Conservation (phyloP, 2,113 vertebrate genomes). For the Ariopsis seemanni region DNA sequence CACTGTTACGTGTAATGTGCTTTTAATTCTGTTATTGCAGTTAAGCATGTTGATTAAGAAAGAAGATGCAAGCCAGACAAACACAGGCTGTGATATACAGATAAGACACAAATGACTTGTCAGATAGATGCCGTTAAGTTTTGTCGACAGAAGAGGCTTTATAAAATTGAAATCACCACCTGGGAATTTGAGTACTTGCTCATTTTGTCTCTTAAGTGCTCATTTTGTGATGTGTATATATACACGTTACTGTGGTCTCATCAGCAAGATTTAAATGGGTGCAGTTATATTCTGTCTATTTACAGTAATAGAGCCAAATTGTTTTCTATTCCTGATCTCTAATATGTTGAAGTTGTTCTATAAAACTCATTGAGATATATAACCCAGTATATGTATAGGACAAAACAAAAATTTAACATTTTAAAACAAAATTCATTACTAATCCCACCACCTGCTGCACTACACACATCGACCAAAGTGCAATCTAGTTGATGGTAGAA, state of each 20-base stretch:
- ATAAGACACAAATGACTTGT: neutral
- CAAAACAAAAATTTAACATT: too few species aligned
- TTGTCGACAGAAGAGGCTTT: neutral
- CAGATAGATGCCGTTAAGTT: neutral
- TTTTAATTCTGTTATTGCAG: neutral
- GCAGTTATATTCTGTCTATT: neutral
- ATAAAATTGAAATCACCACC: neutral
- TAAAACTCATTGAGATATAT: neutral
- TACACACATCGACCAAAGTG: too few species aligned
- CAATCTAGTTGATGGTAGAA: too few species aligned
- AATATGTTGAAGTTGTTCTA: neutral
- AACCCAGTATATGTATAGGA: too few species aligned
- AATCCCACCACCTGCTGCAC: too few species aligned
- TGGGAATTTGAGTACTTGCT: neutral
- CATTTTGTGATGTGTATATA: neutral
- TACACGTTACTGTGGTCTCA: neutral
- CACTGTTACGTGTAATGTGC: slow-evolving; percentile 12
- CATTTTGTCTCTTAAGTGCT: neutral
- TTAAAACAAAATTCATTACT: too few species aligned
- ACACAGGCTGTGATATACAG: neutral
- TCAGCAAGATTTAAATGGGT: neutral
- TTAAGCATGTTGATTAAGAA: neutral
- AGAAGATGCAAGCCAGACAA: neutral
- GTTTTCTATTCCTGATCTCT: neutral
- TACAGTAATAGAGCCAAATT: neutral